Evolutionary conservation across 2,113 vertebrate species (phyloP).

Genomic region (Aphyosemion australe): DNA sequence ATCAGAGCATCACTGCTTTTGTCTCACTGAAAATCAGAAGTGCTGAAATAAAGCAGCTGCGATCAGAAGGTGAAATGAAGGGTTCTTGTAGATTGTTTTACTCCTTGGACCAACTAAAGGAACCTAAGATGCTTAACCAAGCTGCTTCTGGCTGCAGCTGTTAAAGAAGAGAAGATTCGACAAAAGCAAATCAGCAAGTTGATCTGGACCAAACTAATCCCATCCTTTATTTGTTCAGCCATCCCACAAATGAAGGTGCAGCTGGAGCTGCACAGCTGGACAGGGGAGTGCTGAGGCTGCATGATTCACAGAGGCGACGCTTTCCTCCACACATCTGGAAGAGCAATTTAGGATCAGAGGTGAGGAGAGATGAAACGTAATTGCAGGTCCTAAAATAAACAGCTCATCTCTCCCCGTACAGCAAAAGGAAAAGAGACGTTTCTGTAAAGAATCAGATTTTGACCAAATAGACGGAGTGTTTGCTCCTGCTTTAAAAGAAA

Average conservation of each 20-base stretch:
- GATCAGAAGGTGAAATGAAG: background rate
- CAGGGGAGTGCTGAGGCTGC: constrained; percentile 92
- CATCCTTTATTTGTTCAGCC: constrained; percentile 97
- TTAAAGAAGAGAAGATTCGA: constrained; percentile 67
- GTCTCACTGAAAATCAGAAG: background rate
- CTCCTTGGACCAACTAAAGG: constrained; percentile 36
- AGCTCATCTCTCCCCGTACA: constrained; percentile 30
- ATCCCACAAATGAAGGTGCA: constrained; percentile 94
- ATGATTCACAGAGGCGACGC: constrained; percentile 83
- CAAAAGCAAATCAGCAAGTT: constrained; percentile 61
- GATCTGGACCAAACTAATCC: constrained; percentile 88
- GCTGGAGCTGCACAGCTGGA: constrained; percentile 95
- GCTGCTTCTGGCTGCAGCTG: background rate
- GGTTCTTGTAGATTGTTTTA: background rate
- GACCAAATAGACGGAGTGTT: constrained; percentile 4
- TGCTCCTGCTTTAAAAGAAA: background rate
- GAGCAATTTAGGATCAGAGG: constrained; percentile 88
- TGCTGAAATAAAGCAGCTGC: background rate
- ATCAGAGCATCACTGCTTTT: no score
- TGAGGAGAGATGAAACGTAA: constrained; percentile 78
- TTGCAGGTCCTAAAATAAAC: constrained; percentile 87
- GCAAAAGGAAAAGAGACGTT: constrained; percentile 5
- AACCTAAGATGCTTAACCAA: constrained; percentile 39
- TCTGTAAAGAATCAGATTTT: constrained; percentile 14
- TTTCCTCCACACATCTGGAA: constrained; percentile 93